Percentiles rank a stretch among this genome's conserved stretches.
These are phyloP conservation scores for Melikaiella ostensackeni DNA, from an alignment of 2,888 invertebrate genomes.

Conservation along the genomic window DNA sequence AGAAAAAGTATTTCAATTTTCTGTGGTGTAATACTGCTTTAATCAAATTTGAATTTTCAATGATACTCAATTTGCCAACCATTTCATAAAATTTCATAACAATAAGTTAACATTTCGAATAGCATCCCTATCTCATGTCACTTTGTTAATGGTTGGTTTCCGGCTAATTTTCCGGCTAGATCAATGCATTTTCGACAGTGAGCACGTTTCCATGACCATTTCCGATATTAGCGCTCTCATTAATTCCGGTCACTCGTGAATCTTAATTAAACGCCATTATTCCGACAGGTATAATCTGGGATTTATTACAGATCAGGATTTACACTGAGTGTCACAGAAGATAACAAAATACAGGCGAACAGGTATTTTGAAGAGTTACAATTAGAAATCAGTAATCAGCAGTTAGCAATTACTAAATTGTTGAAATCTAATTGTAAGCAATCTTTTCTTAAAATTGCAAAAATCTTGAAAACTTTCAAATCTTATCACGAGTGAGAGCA, in stretches of 20 bases:
- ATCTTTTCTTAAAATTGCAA: no score
- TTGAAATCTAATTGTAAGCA: no score
- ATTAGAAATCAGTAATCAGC: neutral
- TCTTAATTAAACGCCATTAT: slow-evolving; percentile 32
- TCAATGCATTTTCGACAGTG: slow-evolving; percentile 28
- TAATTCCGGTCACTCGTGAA: slow-evolving; percentile 39
- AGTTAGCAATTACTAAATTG: neutral
- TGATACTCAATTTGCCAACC: slow-evolving; percentile 6
- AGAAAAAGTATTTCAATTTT: neutral
- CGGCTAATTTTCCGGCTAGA: slow-evolving; percentile 31
- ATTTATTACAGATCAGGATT: slow-evolving; percentile 36
- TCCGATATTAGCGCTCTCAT: slow-evolving; percentile 32
- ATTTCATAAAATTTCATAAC: neutral
- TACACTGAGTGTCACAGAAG: neutral
- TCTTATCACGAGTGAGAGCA: neutral
- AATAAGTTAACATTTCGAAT: neutral
- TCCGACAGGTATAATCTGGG: slow-evolving; percentile 27
- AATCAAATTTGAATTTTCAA: neutral
- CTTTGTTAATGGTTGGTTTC: slow-evolving; percentile 21
- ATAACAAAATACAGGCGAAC: neutral
- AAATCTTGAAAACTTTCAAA: neutral
- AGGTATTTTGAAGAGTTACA: neutral
- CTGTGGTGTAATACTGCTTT: neutral
- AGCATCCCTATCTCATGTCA: slow-evolving; percentile 25
- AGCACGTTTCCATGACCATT: slow-evolving; percentile 20